A percentile compares a stretch with the other conserved stretches of the same genome.
These are phyloP conservation scores for Sphaeramia orbicularis DNA, from an alignment of 2,797 vertebrate genomes.

Conservation along the genomic window DNA sequence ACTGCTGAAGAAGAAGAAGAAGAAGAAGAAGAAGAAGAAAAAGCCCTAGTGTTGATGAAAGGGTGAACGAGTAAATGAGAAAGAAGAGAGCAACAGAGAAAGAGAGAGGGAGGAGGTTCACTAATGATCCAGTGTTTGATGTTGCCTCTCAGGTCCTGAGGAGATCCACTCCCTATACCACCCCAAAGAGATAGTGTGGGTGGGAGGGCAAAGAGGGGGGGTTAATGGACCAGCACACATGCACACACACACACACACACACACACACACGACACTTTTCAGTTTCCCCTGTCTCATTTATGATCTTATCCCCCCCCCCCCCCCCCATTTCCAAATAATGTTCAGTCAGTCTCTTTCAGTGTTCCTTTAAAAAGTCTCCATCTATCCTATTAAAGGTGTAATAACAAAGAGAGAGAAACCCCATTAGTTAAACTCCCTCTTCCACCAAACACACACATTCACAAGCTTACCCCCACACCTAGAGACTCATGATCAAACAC, in stretches of 20 bases:
- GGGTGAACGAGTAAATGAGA: slow-evolving; percentile 43
- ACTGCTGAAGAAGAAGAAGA: slow-evolving; percentile 47
- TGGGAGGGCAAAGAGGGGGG: too few species aligned
- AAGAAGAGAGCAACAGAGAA: slow-evolving; percentile 25
- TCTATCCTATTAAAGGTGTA: slow-evolving; percentile 58
- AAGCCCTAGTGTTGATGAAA: slow-evolving; percentile 58
- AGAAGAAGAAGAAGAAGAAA: too few species aligned
- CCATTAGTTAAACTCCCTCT: slow-evolving; percentile 59
- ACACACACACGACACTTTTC: slow-evolving; percentile 34
- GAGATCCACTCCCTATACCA: slow-evolving; percentile 72
- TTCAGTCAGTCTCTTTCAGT: slow-evolving; percentile 32
- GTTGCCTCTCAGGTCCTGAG: slow-evolving; percentile 72
- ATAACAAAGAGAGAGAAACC: slow-evolving; percentile 57
- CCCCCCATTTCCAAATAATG: slow-evolving; percentile 45
- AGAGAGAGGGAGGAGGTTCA: slow-evolving; percentile 55
- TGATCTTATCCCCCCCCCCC: slow-evolving; percentile 27
- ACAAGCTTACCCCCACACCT: slow-evolving; percentile 54
- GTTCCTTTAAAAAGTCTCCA: slow-evolving; percentile 38
- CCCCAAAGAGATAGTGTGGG: slow-evolving; percentile 66
- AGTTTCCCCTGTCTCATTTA: slow-evolving; percentile 40
- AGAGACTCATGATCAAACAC: slow-evolving; percentile 77
- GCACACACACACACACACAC: not conserved
- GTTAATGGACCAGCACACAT: slow-evolving; percentile 57
- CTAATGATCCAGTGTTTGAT: slow-evolving; percentile 82
- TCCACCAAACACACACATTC: slow-evolving; percentile 39